Conservation (phyloP, 2,797 vertebrate species). For the Galagoides demidoff region DNA sequence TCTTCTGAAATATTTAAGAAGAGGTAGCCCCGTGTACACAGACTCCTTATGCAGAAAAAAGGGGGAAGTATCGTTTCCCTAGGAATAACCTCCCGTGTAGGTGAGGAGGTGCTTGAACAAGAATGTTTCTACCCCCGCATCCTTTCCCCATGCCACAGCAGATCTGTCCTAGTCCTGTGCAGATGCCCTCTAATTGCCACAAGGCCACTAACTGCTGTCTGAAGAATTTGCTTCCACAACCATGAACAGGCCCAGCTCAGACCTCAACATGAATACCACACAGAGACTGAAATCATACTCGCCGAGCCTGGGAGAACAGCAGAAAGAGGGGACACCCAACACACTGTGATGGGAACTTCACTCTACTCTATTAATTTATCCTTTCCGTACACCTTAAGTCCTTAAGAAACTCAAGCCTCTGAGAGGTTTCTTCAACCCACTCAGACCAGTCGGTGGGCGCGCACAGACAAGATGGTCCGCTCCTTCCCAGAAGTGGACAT, state of each 20-base stretch:
- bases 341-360: not conserved
- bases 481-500: not conserved
- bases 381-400: not conserved
- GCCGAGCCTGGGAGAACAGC: not conserved
- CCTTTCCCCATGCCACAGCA: not conserved
- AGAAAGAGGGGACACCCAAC: not conserved
- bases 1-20: not conserved
- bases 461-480: too few species aligned
- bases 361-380: not conserved
- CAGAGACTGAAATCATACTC: not conserved
- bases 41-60: not conserved
- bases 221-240: not conserved
- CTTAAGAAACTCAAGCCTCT: not conserved
- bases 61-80: not conserved
- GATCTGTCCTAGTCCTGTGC: not conserved
- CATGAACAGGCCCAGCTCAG: not conserved
- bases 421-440: not conserved
- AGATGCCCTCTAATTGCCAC: not conserved
- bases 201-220: too few species aligned
- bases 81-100: not conserved
- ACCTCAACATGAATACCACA: not conserved
- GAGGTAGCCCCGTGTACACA: not conserved
- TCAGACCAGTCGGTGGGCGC: not conserved
- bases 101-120: not conserved
- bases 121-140: not conserved